Base-by-base conservation (phyloP, 2,888 invertebrate species). In the Metellina segmentata region DNA sequence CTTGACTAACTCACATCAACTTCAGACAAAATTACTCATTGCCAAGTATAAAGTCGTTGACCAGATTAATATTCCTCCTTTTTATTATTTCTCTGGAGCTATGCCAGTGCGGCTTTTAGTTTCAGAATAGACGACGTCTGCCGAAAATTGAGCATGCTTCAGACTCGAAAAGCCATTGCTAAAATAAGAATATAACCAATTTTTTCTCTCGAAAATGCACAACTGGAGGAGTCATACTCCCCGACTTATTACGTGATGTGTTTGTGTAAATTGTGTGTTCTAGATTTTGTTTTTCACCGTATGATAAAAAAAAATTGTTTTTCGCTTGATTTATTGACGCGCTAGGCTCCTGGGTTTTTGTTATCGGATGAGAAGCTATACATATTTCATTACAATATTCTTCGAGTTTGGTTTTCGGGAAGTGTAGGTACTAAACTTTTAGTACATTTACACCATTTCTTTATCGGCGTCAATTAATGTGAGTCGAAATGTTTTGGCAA, bases 181-280 rank as follows among this genome's bases (percentile, higher is more conserved):
- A 61, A 34, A 61, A 61, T 61, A 61, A 61, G 61, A 61, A 61
- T 16, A 61, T 61, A 61, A 61, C 61, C 61, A 11, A 16, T 9
- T 34, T 34, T 34, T 61, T 16, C 61, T 13, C 61, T 16, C 61
- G 13, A 61, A 61, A 61, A 61, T 61, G 61, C 61, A 61, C 61
- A 61, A 61, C 61, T 61, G 61, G 13, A 8, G 61, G 61, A 61
- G 61, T 61, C 61, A 16, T 9, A 16, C 13, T 11, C 11, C 9
- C 5, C 61, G 61, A 61, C 61, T 61, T 61, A 61, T 61, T 61
- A 61, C 61, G 61, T 61, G 61, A 61, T 8, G 13, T 61, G 61
- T 61, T 61, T 61, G 61, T 61, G 61, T 61, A 61, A 61, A 61
- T 61, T 61, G 61, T 61, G 61, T 61, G 61, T 61, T 61, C 61